Evolutionary conservation across 2,113 vertebrate genomes (phyloP).

Genomic region (Apteryx mantelli): DNA sequence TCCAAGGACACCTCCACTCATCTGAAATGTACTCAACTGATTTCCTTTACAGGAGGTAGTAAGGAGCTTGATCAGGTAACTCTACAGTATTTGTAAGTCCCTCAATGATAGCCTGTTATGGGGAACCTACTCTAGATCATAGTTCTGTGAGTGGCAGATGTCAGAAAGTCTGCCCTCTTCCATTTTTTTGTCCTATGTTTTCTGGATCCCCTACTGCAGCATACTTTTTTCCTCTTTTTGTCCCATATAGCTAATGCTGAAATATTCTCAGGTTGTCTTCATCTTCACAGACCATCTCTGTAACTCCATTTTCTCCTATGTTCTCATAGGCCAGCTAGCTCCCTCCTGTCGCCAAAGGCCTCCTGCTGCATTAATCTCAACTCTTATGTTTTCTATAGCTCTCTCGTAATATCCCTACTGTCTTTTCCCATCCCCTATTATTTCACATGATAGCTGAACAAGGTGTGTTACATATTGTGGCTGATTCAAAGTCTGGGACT

Average conservation of each 20-base stretch:
- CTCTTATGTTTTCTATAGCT: background rate
- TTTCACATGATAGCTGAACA: background rate
- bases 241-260: background rate
- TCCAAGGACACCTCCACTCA: background rate
- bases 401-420: background rate
- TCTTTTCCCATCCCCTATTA: background rate
- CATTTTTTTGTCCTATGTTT: background rate
- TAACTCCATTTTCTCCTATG: background rate
- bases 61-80: background rate
- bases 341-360: background rate
- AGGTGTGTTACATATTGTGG: background rate
- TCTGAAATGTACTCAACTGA: background rate
- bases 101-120: background rate
- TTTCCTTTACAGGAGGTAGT: background rate
- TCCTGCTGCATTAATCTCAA: background rate
- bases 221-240: background rate
- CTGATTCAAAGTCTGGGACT: background rate
- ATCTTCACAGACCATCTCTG: fast-evolving
- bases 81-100: background rate
- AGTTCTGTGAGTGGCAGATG: background rate
- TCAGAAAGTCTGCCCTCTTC: background rate
- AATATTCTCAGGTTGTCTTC: background rate
- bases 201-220: background rate
- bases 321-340: background rate
- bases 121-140: fast-evolving